These are phyloP conservation scores for Drosophila birchii DNA, from an alignment of 2,888 invertebrate species.

Conservation along the genomic window DNA sequence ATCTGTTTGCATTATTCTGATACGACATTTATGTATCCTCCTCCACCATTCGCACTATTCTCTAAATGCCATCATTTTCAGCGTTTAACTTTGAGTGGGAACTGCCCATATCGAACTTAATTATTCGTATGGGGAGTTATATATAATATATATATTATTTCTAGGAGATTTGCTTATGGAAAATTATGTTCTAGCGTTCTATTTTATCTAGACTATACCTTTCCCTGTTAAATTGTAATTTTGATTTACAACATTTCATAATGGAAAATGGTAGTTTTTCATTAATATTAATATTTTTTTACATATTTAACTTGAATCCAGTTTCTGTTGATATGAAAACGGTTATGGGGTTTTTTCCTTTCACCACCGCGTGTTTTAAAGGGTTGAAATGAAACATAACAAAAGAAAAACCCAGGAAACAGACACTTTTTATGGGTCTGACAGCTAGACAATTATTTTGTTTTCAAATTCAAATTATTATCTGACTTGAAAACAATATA, in stretches of 20 bases:
- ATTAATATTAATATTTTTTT: neutral
- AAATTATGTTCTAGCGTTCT: neutral
- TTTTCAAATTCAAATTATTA: constrained; percentile 9
- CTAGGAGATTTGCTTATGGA: neutral
- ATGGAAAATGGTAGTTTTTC: neutral
- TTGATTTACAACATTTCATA: neutral
- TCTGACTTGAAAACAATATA: neutral
- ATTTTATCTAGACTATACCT: neutral
- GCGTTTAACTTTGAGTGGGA: constrained; percentile 7
- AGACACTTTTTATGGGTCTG: constrained; percentile 9
- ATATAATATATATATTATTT: too few species aligned
- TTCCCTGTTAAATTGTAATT: neutral
- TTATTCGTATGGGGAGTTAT: neutral
- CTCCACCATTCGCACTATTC: constrained; percentile 18
- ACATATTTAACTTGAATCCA: constrained; percentile 2
- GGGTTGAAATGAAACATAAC: constrained; percentile 33
- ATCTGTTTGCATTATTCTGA: constrained; percentile 41
- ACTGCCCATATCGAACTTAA: constrained; percentile 9
- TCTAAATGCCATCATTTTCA: constrained; percentile 6
- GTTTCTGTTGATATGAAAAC: constrained; percentile 24
- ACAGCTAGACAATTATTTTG: constrained; percentile 9
- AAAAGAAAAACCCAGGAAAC: constrained; percentile 14
- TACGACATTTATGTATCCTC: constrained; percentile 33
- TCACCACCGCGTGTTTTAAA: constrained; percentile 25
- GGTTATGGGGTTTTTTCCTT: constrained; percentile 12